Evolutionary conservation across 2,888 invertebrate genomes (phyloP).

Genomic region (Mesopsocus fuscifrons): DNA sequence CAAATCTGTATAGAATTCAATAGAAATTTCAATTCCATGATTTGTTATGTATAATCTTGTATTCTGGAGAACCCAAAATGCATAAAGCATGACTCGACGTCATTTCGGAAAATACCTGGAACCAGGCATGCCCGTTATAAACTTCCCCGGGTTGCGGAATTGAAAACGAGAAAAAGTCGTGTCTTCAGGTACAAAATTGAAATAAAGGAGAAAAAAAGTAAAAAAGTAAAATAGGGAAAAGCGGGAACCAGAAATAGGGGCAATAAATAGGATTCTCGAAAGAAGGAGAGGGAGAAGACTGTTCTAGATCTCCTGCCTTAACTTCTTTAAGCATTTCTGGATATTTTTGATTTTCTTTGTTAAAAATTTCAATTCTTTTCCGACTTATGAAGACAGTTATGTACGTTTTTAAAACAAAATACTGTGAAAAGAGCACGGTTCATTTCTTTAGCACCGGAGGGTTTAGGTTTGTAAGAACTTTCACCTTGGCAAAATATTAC

Average conservation of each 20-base stretch:
- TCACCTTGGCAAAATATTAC: too few relatives aligned
- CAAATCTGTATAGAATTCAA: too few relatives aligned
- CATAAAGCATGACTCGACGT: too few relatives aligned
- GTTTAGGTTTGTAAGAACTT: too few relatives aligned
- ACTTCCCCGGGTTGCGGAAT: conserved; percentile 21
- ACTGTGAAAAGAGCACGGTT: background rate
- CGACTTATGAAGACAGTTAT: conserved; percentile 9
- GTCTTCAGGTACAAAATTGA: conserved; percentile 14
- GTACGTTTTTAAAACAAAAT: conserved; percentile 4
- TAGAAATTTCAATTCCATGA: too few relatives aligned
- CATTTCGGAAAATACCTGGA: too few relatives aligned
- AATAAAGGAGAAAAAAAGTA: conserved; percentile 15
- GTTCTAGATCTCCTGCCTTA: background rate
- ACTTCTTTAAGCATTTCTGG: conserved; percentile 1
- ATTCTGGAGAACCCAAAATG: too few relatives aligned
- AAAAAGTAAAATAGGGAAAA: conserved; percentile 10
- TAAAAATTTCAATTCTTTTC: background rate
- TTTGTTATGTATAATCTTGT: too few relatives aligned
- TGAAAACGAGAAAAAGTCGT: conserved; percentile 15
- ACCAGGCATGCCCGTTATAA: too few relatives aligned
- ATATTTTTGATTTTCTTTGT: conserved; percentile 9
- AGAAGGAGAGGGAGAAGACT: background rate
- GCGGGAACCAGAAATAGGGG: conserved; percentile 4
- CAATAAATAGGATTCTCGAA: conserved; percentile 8
- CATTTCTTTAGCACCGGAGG: background rate